phyloP scores from a whole-genome alignment of 2,888 invertebrate genomes.

The Aporophyla nigra region DNA sequence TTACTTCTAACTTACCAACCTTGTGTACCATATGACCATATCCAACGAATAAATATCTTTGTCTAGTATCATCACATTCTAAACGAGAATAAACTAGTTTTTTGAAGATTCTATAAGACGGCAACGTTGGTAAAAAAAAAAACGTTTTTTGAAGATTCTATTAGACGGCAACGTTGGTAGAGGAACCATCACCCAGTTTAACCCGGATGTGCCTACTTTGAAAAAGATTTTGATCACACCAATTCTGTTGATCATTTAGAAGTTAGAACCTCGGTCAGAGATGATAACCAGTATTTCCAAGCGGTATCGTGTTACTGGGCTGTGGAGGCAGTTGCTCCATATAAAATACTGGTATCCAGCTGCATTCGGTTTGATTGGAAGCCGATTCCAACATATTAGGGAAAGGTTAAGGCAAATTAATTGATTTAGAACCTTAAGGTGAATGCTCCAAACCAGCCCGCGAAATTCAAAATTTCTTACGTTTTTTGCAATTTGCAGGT shows the following conservation, averaged over 20 bases:
- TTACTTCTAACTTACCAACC: no score
- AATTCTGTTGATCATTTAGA: not conserved
- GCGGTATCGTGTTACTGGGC: no score
- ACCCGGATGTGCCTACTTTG: not conserved
- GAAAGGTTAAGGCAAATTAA: not conserved
- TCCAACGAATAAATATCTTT: no score
- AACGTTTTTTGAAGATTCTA: not conserved
- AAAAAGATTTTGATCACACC: not conserved
- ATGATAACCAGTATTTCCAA: no score
- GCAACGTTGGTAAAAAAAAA: not conserved
- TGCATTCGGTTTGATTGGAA: not conserved
- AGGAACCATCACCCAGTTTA: not conserved
- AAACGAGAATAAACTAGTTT: not conserved
- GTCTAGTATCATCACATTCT: not conserved
- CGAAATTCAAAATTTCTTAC: no score
- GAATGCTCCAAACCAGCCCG: no score
- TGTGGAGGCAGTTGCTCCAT: not conserved
- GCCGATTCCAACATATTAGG: not conserved
- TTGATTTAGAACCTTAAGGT: not conserved
- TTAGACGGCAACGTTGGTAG: not conserved
- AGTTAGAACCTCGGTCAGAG: no score
- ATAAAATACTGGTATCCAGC: not conserved
- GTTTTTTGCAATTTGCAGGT: no score
- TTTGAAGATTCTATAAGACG: not conserved
- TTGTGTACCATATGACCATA: no score